Percentiles rank a stretch among this genome's conserved stretches.
These are phyloP conservation scores for Yponomeuta evonymella DNA, from an alignment of 2,888 invertebrate species.

Conservation along the genomic window DNA sequence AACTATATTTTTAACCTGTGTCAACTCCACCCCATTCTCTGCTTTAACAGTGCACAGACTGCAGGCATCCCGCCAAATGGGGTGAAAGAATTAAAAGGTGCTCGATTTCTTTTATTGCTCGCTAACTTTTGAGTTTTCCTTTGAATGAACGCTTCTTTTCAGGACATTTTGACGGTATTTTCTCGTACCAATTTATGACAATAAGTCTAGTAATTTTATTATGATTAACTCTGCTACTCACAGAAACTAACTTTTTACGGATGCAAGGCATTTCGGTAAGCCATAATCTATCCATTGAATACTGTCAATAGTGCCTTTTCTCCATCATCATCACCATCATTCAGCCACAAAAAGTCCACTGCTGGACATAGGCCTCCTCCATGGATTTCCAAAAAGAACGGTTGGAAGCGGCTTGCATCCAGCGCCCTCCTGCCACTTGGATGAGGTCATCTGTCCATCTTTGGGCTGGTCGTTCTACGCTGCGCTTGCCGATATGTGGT, in stretches of 20 bases:
- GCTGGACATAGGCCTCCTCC: too few species aligned
- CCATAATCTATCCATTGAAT: too few species aligned
- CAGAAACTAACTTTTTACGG: not conserved
- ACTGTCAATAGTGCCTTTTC: too few species aligned
- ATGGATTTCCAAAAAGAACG: too few species aligned
- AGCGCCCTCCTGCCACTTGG: too few species aligned
- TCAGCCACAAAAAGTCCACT: too few species aligned
- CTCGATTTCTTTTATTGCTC: slow-evolving; percentile 32
- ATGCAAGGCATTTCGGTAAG: too few species aligned
- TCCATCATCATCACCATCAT: too few species aligned
- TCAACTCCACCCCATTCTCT: slow-evolving; percentile 27
- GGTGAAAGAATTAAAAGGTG: slow-evolving; percentile 74
- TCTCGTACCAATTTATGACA: not conserved
- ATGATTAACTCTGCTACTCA: not conserved
- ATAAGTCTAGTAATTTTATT: not conserved
- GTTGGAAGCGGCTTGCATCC: too few species aligned
- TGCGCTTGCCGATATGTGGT: too few species aligned
- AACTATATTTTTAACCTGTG: not conserved
- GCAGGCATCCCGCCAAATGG: slow-evolving; percentile 57
- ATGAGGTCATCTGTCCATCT: too few species aligned
- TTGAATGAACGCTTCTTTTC: not conserved
- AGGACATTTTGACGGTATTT: not conserved
- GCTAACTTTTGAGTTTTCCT: slow-evolving; percentile 1
- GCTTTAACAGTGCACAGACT: slow-evolving; percentile 33
- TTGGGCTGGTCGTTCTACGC: too few species aligned